These are phyloP conservation scores for Cephus cinctus DNA, from an alignment of 1,140 invertebrate species.

Conservation along the genomic window DNA sequence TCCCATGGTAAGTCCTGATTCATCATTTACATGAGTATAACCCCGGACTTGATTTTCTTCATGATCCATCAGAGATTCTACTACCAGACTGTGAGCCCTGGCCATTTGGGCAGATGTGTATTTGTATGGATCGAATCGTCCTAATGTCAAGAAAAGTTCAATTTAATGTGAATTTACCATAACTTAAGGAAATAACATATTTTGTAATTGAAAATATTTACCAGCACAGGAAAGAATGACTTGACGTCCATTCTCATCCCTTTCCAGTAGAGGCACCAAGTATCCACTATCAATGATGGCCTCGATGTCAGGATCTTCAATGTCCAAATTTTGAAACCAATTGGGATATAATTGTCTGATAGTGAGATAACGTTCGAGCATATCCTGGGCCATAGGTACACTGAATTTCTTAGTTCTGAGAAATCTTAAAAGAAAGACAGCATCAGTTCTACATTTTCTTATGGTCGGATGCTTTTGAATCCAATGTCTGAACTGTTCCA, in stretches of 20 bases:
- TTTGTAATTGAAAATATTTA: too few relatives aligned
- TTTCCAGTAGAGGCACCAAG: conserved; percentile 72
- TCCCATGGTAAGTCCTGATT: conserved; percentile 78
- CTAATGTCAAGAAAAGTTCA: conserved; percentile 40
- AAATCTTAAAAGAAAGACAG: conserved; percentile 78
- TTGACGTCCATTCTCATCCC: conserved; percentile 70
- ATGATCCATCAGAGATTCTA: conserved; percentile 76
- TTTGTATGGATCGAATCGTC: conserved; percentile 72
- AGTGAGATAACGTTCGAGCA: conserved; percentile 81
- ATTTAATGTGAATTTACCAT: too few relatives aligned
- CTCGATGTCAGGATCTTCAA: conserved; percentile 67
- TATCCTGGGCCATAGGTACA: conserved; percentile 77
- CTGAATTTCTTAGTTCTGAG: conserved; percentile 85
- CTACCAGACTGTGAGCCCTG: conserved; percentile 71
- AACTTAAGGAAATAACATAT: too few relatives aligned
- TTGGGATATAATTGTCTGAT: conserved; percentile 78
- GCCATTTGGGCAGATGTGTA: conserved; percentile 76
- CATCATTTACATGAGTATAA: conserved; percentile 81
- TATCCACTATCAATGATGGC: conserved; percentile 83
- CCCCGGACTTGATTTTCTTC: conserved; percentile 76
- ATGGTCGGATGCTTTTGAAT: conserved; percentile 75
- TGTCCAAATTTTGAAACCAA: conserved; percentile 80
- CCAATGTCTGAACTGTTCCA: conserved; percentile 74
- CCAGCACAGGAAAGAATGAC: conserved; percentile 75
- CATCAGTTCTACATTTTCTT: conserved; percentile 73